These are phyloP conservation scores for Syngnathus typhle DNA, from an alignment of 2,113 vertebrate species.

Conservation along the genomic window DNA sequence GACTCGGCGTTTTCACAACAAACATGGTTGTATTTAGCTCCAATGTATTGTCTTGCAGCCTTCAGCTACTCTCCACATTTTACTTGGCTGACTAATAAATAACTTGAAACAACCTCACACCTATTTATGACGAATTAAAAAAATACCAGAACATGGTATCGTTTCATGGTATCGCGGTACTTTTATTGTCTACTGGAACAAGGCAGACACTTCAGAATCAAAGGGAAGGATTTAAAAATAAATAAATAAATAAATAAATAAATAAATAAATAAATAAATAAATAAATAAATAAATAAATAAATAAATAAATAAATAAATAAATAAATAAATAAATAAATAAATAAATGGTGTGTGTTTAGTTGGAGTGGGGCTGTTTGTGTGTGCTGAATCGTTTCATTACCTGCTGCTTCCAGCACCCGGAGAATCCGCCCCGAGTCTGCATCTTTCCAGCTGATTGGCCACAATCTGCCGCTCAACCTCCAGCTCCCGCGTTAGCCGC, in stretches of 20 bases:
- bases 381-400: constrained; percentile 64
- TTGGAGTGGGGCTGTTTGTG: constrained; percentile 21
- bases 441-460: constrained; percentile 99
- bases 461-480: constrained; percentile 99
- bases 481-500: constrained; percentile 96
- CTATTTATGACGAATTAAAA: too few species aligned
- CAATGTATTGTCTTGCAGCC: neutral
- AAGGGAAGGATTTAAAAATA: constrained; percentile 42
- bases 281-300: constrained; percentile 11
- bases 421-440: constrained; percentile 95
- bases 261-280: constrained; percentile 20
- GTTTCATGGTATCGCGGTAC: too few species aligned
- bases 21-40: constrained; percentile 1
- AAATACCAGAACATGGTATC: too few species aligned
- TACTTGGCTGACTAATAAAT: neutral
- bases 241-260: constrained; percentile 14
- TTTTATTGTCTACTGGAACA: constrained; percentile 29
- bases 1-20: constrained; percentile 10
- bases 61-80: neutral
- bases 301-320: too few species aligned
- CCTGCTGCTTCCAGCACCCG: constrained; percentile 95
- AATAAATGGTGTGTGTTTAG: constrained; percentile 47
- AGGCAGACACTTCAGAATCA: constrained; percentile 50
- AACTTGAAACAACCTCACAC: too few species aligned
- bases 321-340: too few species aligned